Base-by-base conservation (phyloP, 2,797 vertebrate species). In the Fundulus diaphanus region DNA sequence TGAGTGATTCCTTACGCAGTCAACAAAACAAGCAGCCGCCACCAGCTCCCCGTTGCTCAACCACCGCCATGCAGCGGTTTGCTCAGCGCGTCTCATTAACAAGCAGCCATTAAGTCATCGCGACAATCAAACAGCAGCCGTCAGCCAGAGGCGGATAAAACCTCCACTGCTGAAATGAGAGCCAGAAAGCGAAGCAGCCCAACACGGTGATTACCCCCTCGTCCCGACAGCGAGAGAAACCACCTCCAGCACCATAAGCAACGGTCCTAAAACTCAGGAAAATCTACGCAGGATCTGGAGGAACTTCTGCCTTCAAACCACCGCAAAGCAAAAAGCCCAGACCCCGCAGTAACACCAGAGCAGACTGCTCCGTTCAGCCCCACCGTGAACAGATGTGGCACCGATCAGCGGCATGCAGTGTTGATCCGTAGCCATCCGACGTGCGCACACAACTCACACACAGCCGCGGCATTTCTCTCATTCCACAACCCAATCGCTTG, bases 161-260 rank as follows among this genome's bases (percentile, higher is more conserved):
- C 63, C 1, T 51, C 82, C 68, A n/a, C 83, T 89, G 91, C 90
- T 81, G 78, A 74, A 77, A 83, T 15, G 24, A 18, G 74, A 59
- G 86, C 82, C 80, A 85, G 63, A 80, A 87, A 92, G 90, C 91
- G 80, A 93, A 91, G 91, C 91, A 89, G 73, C 88, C 37, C 63
- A 63, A 63, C 22, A 63, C 1, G 57, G 16, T 63, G 31, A 37
- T n/a, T n/a, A 63, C 59, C 59, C 18, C 33, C 18, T 61, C 57
- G 31, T 35, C 5, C 24, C 31, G 24, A 63, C 18, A 24, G 31
- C 18, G 9, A 37, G 31, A 63, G 37, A 35, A 63, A 35, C 9
- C 59, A 63, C 6, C 59, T 61, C 33, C 33, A 24, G 9, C 59
- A 24, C 59, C 59, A 42, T 42, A 42, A 66, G 27, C 37, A 35